These are phyloP conservation scores for Etheostoma nigrum DNA, from an alignment of 2,797 vertebrate genomes.

Conservation along the genomic window DNA sequence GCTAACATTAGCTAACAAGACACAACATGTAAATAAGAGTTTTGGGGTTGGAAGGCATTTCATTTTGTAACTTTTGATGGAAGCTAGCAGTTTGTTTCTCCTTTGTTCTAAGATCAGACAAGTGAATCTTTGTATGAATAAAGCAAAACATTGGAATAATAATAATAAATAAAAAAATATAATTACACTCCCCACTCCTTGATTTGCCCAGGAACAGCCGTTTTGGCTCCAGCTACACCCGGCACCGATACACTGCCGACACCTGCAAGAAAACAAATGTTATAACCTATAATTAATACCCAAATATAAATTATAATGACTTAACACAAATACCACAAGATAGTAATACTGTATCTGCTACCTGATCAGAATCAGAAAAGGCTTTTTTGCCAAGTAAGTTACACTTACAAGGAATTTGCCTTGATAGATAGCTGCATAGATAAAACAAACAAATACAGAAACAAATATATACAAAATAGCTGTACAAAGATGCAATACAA, in stretches of 20 bases:
- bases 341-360: not conserved
- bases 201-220: constrained; percentile 69
- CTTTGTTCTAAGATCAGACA: not conserved
- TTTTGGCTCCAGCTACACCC: constrained; percentile 76
- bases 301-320: not conserved
- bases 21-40: not conserved
- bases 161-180: not conserved
- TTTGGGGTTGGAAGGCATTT: not conserved
- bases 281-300: not conserved
- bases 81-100: not conserved
- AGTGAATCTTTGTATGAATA: no score
- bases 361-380: no score
- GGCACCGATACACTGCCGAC: constrained; percentile 67
- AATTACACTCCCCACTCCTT: constrained; percentile 31
- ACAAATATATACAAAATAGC: no score
- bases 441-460: no score
- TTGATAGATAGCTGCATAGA: no score
- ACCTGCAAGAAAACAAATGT: constrained; percentile 62
- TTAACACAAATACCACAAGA: not conserved
- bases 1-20: not conserved
- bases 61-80: no score
- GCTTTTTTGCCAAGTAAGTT: no score
- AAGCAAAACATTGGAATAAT: no score
- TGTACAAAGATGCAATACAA: no score
- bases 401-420: no score